These are phyloP conservation scores for Corydoras maculifer DNA, from an alignment of 2,113 vertebrate genomes.

Conservation along the genomic window DNA sequence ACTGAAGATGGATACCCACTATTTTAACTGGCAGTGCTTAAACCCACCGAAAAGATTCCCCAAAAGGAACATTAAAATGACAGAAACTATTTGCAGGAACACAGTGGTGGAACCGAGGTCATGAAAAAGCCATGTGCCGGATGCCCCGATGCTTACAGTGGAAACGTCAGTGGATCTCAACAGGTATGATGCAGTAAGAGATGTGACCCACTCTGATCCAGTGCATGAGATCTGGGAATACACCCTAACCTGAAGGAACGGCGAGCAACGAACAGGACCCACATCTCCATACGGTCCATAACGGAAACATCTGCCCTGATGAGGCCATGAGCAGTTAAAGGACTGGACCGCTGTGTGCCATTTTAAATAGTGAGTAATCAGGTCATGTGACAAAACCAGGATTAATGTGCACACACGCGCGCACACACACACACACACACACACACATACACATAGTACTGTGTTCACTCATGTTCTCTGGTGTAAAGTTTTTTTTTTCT, in stretches of 20 bases:
- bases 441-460: constrained; percentile 31
- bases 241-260: constrained; percentile 37
- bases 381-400: constrained; percentile 31
- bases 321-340: constrained; percentile 4
- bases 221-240: constrained; percentile 40
- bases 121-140: not conserved
- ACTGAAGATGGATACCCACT: constrained; percentile 56
- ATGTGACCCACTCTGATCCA: constrained; percentile 26
- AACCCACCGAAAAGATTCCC: constrained; percentile 45
- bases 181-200: not conserved
- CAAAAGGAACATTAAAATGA: constrained; percentile 31
- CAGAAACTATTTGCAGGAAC: constrained; percentile 13
- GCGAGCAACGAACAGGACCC: constrained; percentile 16
- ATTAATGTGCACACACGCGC: not conserved
- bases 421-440: constrained; percentile 4
- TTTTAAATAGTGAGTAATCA: constrained; percentile 45
- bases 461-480: constrained; percentile 12
- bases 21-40: constrained; percentile 82
- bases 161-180: not conserved
- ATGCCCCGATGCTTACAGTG: constrained; percentile 56
- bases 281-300: not conserved
- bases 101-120: constrained; percentile 14
- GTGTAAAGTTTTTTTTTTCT: constrained; percentile 4
- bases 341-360: constrained; percentile 35
- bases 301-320: constrained; percentile 17